A percentile compares a stretch with the other conserved stretches of the same genome.
Conservation (phyloP, 2,888 invertebrate species). For the Diaphora mendica region DNA sequence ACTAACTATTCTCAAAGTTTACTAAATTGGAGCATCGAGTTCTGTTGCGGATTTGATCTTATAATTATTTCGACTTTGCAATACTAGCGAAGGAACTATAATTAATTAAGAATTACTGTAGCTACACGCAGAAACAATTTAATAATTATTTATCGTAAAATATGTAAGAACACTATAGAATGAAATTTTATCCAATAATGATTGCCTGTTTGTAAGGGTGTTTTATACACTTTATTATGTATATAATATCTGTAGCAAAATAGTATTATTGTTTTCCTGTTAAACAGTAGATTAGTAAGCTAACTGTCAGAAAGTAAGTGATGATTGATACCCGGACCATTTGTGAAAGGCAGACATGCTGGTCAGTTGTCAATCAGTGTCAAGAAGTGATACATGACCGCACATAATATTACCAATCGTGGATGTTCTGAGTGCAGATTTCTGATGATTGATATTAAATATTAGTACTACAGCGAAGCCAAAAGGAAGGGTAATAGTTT, state of each 20-base stretch:
- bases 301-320: conserved; percentile 7
- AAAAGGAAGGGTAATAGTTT: too few relatives aligned
- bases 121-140: not conserved
- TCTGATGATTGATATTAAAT: not conserved
- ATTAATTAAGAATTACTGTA: not conserved
- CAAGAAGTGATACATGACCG: conserved; percentile 14
- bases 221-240: not conserved
- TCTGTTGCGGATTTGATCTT: not conserved
- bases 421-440: not conserved
- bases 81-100: not conserved
- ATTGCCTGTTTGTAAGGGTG: not conserved
- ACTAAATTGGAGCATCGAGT: not conserved
- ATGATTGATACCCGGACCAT: conserved; percentile 14
- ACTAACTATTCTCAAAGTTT: not conserved
- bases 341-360: conserved; percentile 5
- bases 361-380: conserved; percentile 12
- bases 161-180: too few relatives aligned
- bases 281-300: not conserved
- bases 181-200: not conserved
- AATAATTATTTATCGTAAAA: not conserved
- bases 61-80: not conserved
- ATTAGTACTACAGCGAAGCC: too few relatives aligned
- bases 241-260: conserved; percentile 6
- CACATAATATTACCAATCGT: conserved; percentile 9
- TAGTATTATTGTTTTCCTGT: not conserved